Evolutionary conservation across 2,797 vertebrate species (phyloP), one percentile per base, ranked within the genome.

Genomic region (Myripristis jacobus): DNA sequence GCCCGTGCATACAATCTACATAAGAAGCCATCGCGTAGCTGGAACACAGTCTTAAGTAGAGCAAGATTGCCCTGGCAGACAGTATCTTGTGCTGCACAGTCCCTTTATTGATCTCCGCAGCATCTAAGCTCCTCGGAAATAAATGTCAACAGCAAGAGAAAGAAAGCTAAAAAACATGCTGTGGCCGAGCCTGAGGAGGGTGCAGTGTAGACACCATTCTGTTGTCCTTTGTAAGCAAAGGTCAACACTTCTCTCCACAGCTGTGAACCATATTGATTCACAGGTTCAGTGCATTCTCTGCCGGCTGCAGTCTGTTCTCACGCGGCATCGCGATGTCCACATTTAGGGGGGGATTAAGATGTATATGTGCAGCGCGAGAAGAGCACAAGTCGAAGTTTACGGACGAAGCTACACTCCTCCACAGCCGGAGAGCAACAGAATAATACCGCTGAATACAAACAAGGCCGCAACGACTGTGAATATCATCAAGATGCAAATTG

Each of bases 181-280:
- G 52, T 57, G 54, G 55, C 10, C 61, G 59, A 66, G 73, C 81
- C 82, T 51, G 16, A 60, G 68, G 68, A 87, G 73, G 66, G 19
- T 24, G n/a, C 31, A 3, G 31, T 55, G 74, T 0, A 73, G 69
- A 83, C 70, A 72, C 73, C 67, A 75, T 50, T 27, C 81, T 64
- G 84, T 73, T 66, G 82, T 88, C 85, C 80, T 82, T 65, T 66
- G 82, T 68, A 81, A 87, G 75, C 56, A 85, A 86, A 89, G 87
- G 90, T 92, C 86, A 87, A 65, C 46, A 64, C 84, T 60, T 71
- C 73, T 75, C 68, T 52, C 22, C 13, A 68, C 88, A 82, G 79
- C 75, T 80, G 75, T 64, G 79, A 58, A 12, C 71, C 65, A 5
- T 72, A 86, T 88, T 85, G 85, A 86, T 87, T 73, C 75, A 54